phyloP scores from a whole-genome alignment of 92 coral and sea anemone species.

The Montipora capitata region DNA sequence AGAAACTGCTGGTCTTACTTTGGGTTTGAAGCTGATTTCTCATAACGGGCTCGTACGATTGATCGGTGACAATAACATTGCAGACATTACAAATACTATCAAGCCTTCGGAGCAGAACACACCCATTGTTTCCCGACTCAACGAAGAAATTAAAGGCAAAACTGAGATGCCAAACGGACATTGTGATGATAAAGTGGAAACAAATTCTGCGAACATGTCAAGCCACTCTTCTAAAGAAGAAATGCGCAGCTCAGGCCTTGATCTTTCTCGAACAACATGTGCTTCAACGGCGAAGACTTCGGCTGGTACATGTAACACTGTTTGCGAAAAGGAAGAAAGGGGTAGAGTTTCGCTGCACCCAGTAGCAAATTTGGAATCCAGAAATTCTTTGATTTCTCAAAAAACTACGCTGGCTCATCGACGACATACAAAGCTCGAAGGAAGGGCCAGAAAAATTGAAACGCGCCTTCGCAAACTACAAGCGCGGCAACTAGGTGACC shows the following conservation, averaged over 20 bases:
- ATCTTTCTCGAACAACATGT: constrained; percentile 93
- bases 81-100: constrained; percentile 94
- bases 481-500: constrained; percentile 99
- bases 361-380: constrained; percentile 83
- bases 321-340: constrained; percentile 78
- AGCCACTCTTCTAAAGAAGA: constrained; percentile 64
- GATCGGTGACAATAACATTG: constrained; percentile 95
- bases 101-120: constrained; percentile 91
- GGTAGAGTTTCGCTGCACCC: constrained; percentile 89
- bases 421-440: constrained; percentile 86
- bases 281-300: constrained; percentile 96
- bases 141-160: constrained; percentile 85
- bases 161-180: constrained; percentile 96
- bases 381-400: constrained; percentile 82
- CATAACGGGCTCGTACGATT: constrained; percentile 99
- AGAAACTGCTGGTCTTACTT: constrained; percentile 81
- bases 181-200: constrained; percentile 77
- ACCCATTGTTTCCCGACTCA: constrained; percentile 89
- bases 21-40: constrained; percentile 92
- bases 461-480: constrained; percentile 99
- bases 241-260: constrained; percentile 83
- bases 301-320: constrained; percentile 95
- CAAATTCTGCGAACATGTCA: constrained; percentile 65
- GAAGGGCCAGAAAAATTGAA: constrained; percentile 94
- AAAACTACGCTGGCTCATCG: constrained; percentile 80